Conservation (phyloP, 2,113 vertebrate species). For the Pithys albifrons region DNA sequence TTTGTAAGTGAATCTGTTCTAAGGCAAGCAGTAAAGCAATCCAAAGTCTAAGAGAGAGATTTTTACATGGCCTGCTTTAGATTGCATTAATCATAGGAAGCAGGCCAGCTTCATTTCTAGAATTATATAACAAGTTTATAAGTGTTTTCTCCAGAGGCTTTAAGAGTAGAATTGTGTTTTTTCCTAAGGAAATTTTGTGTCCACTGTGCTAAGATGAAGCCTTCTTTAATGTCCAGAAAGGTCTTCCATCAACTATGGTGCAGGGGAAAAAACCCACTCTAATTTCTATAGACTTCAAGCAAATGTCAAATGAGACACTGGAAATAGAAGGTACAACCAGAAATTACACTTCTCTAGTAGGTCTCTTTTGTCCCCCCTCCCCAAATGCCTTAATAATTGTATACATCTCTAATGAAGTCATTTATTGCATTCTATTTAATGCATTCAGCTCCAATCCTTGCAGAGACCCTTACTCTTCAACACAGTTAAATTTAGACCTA, state of each 20-base stretch:
- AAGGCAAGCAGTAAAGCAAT: background rate
- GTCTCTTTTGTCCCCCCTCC: too few relatives aligned
- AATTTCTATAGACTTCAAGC: background rate
- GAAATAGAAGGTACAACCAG: background rate
- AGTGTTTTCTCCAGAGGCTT: background rate
- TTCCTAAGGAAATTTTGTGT: background rate
- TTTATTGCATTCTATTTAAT: background rate
- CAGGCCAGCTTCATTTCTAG: background rate
- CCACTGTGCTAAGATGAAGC: background rate
- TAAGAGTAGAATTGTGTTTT: background rate
- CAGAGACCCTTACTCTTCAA: background rate
- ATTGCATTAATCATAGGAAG: background rate
- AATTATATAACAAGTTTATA: background rate
- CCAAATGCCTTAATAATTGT: background rate
- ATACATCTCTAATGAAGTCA: background rate
- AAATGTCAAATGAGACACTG: background rate
- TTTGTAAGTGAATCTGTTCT: background rate
- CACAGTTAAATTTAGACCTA: background rate
- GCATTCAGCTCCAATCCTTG: background rate
- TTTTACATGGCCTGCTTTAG: background rate
- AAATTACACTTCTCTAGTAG: background rate
- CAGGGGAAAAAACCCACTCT: background rate
- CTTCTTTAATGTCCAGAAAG: background rate
- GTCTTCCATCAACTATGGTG: background rate
- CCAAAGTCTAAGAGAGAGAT: background rate